Conservation (phyloP, 2,797 vertebrate genomes). For the Allobates femoralis region DNA sequence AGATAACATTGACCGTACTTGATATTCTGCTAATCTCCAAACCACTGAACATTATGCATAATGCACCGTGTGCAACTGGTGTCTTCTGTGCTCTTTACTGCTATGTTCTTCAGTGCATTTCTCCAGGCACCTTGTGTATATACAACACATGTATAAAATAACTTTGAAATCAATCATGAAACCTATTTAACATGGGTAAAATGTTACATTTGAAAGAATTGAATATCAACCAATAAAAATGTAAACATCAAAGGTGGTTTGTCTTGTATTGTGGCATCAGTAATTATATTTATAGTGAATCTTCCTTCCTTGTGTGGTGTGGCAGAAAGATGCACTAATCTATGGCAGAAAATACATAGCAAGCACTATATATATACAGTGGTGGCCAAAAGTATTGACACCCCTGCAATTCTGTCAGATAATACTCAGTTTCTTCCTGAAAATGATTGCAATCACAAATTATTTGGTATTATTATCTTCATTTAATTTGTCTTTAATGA, state of each 20-base stretch:
- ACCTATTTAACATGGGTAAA: slow-evolving; percentile 25
- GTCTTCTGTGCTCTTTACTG: neutral
- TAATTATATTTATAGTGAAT: no score
- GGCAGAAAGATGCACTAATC: no score
- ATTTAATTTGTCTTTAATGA: no score
- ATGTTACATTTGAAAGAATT: slow-evolving; percentile 41
- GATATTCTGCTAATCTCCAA: neutral
- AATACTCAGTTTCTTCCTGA: no score
- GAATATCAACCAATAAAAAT: slow-evolving; percentile 49
- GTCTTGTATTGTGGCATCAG: neutral
- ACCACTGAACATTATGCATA: neutral
- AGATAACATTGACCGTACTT: neutral
- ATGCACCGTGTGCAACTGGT: neutral
- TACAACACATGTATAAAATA: slow-evolving; percentile 19
- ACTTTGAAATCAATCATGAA: neutral
- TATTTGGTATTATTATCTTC: no score
- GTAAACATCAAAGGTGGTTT: neutral
- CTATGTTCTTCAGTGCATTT: neutral
- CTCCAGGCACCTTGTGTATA: slow-evolving; percentile 26
- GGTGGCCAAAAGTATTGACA: no score
- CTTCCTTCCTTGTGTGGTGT: no score
- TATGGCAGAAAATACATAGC: no score
- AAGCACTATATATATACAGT: no score
- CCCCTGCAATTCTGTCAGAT: no score
- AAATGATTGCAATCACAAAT: no score